These are phyloP conservation scores for Nannobrachium achirus DNA, from an alignment of 2,113 vertebrate genomes.

Conservation along the genomic window DNA sequence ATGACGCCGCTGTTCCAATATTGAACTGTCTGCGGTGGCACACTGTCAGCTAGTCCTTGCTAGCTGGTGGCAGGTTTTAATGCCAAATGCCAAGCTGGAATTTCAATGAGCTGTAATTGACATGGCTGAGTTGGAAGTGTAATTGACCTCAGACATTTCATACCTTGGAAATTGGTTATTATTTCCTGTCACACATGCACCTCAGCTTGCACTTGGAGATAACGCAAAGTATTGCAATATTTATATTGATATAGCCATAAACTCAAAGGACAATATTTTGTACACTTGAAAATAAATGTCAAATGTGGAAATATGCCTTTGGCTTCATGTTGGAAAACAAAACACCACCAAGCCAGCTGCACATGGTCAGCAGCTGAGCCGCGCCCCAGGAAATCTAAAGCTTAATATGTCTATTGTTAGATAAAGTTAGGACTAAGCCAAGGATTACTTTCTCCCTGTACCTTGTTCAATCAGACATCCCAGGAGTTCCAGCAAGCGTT, in stretches of 20 bases:
- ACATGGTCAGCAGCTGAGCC: background rate
- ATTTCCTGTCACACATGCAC: constrained; percentile 3
- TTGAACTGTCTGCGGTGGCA: constrained; percentile 29
- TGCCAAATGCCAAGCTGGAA: constrained; percentile 55
- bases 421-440: no score
- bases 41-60: constrained; percentile 53
- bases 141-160: constrained; percentile 39
- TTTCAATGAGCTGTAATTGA: constrained; percentile 61
- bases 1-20: constrained; percentile 14
- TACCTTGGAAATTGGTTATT: constrained; percentile 30
- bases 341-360: background rate
- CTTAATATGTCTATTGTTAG: constrained; percentile 1
- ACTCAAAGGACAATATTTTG: no score
- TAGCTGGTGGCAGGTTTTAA: constrained; percentile 50
- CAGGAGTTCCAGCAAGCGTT: constrained; percentile 92
- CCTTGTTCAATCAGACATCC: constrained; percentile 82
- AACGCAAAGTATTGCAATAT: no score
- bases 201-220: no score
- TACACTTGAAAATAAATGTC: no score
- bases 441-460: background rate
- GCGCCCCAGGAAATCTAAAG: background rate
- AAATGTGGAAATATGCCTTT: no score
- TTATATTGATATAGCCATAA: no score
- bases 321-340: background rate
- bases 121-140: constrained; percentile 41